phyloP scores from a whole-genome alignment of 2,888 invertebrate species.

The Cephalotes varians region DNA sequence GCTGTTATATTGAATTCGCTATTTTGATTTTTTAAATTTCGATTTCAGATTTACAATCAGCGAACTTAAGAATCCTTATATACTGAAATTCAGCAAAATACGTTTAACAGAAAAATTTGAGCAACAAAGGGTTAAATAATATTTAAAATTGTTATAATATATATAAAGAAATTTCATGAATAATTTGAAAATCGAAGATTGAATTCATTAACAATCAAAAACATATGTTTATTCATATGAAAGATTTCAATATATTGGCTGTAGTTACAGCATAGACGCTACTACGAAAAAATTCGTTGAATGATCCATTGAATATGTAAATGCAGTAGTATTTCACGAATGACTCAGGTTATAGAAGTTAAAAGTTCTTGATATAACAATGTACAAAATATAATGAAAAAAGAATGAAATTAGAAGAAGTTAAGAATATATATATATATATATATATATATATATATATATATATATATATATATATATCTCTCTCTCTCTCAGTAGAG shows the following conservation, averaged over 20 bases:
- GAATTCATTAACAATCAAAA: neutral
- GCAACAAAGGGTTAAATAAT: neutral
- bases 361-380: conserved; percentile 29
- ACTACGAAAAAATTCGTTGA: neutral
- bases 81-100: no score
- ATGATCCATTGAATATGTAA: neutral
- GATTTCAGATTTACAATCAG: no score
- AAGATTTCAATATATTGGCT: conserved; percentile 7
- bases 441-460: no score
- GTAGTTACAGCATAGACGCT: no score
- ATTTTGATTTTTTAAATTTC: no score
- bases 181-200: conserved; percentile 12
- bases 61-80: no score
- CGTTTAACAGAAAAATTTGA: no score
- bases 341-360: conserved; percentile 45
- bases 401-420: conserved; percentile 9
- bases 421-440: no score
- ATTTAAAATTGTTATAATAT: neutral
- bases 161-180: neutral
- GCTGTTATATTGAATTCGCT: no score
- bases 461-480: no score
- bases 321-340: conserved; percentile 32
- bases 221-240: neutral
- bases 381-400: conserved; percentile 44
- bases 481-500: no score